These are phyloP conservation scores for Esperia sulphurella DNA, from an alignment of 2,888 invertebrate genomes.

Conservation along the genomic window DNA sequence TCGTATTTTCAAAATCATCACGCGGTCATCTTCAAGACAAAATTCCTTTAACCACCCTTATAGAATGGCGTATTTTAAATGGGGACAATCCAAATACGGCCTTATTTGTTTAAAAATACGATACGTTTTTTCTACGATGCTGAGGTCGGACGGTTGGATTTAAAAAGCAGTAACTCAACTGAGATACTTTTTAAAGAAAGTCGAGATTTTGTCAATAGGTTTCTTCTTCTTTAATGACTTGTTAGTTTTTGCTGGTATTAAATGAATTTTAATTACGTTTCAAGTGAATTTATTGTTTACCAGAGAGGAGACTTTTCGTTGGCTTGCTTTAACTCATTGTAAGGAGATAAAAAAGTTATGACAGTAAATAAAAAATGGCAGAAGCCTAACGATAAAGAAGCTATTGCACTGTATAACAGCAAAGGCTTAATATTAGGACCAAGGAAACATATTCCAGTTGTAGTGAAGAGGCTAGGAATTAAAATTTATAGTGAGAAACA, in stretches of 20 bases:
- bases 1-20: slow-evolving; percentile 74
- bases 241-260: neutral
- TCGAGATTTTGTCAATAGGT: slow-evolving; percentile 2
- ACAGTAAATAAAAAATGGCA: too few species aligned
- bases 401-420: too few species aligned
- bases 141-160: neutral
- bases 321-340: neutral
- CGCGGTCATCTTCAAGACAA: slow-evolving; percentile 51
- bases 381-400: too few species aligned
- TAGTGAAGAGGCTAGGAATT: too few species aligned
- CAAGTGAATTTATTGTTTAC: neutral
- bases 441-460: too few species aligned
- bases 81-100: neutral
- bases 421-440: too few species aligned
- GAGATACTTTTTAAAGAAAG: neutral
- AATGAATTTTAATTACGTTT: too few species aligned
- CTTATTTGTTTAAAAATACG: neutral
- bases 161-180: slow-evolving; percentile 7
- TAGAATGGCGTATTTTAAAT: slow-evolving; percentile 1
- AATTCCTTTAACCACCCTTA: slow-evolving; percentile 30
- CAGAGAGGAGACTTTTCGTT: neutral
- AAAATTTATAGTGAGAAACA: too few species aligned
- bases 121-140: neutral
- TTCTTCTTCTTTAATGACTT: slow-evolving; percentile 5
- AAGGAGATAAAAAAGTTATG: too few species aligned